Evolutionary conservation across 1,140 invertebrate species (phyloP), one percentile per base, ranked within the genome.

Genomic region (Drosophila ogumai): DNA sequence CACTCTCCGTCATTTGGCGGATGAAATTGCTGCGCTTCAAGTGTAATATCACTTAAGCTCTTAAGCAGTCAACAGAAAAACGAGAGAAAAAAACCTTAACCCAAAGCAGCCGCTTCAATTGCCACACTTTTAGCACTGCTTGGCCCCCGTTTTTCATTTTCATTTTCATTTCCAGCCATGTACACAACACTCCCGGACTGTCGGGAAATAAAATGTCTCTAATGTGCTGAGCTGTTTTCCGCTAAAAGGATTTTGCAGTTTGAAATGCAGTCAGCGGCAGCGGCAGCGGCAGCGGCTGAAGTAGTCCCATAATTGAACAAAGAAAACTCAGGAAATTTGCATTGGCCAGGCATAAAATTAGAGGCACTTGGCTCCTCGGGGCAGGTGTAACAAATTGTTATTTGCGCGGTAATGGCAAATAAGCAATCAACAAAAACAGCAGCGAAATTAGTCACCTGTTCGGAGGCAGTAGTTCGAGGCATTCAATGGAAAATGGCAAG

Each of bases 1-100:
- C 61, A 43, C 61, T 60, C 28, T 66, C 75, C 72, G 76, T 57
- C 76, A 82, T 77, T 88, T 77, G 79, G 69, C 71, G 84, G 41
- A 75, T 79, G 74, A 88, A 88, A 88, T 88, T 85, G 85, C 80
- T 88, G 61, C 68, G 85, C 85, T 84, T 72, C 80, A 74, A 88
- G 85, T 90, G 85, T 88, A 90, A 90, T 90, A 90, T 90, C 81
- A 90, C 85, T 90, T 90, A 90, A 90, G 85, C 85, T 90, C 66
- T 90, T 90, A 90, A 90, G 85, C 81, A 87, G 72, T 77, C 84
- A 82, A 73, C 64, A 56, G 31, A 38, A 44, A n/a, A 65, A 50
- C 19, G 41, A 13, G 19, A 47, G 10, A 25, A 34, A n/a, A 43
- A 46, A 56, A 17, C 44, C 38, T 15, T 34, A 71, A 67, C 67